Evolutionary conservation across 2,113 vertebrate genomes (phyloP).

Genomic region (Esox niger): DNA sequence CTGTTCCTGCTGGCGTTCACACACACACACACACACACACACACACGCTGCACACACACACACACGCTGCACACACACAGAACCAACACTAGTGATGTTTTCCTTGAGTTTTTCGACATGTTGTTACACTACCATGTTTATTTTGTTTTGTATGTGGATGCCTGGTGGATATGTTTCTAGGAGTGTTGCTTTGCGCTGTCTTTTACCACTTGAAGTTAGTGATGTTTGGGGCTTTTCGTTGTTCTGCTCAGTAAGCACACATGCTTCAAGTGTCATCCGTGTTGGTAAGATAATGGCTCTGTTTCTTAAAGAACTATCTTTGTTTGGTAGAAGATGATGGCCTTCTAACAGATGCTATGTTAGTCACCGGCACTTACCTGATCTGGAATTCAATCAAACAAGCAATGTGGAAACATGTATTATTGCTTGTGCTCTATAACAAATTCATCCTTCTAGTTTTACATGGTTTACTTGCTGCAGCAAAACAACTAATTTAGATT

Average conservation of each 20-base stretch:
- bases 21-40: conserved; percentile 9
- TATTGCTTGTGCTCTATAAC: conserved; percentile 7
- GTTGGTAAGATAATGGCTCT: background rate
- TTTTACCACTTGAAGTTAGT: background rate
- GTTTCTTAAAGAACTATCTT: conserved; percentile 1
- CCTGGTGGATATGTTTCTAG: background rate
- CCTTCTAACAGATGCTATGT: conserved; percentile 3
- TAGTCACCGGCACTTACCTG: background rate
- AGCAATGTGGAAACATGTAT: conserved; percentile 34
- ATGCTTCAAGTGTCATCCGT: background rate
- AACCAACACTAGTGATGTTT: conserved; percentile 16
- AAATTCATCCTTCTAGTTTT: background rate
- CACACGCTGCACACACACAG: background rate
- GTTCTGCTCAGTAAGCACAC: background rate
- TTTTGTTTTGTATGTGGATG: background rate
- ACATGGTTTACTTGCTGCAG: background rate
- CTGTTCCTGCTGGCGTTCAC: conserved; percentile 36
- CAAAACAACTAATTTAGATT: background rate
- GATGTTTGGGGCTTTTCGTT: background rate
- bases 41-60: conserved; percentile 5
- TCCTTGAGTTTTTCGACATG: conserved; percentile 21
- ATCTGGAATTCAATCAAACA: conserved; percentile 23
- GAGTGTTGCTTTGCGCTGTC: background rate
- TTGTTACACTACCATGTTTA: conserved; percentile 6
- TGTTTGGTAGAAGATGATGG: background rate